These are phyloP conservation scores for Mus caroli DNA, from an alignment of 2,797 vertebrate genomes.

Conservation along the genomic window DNA sequence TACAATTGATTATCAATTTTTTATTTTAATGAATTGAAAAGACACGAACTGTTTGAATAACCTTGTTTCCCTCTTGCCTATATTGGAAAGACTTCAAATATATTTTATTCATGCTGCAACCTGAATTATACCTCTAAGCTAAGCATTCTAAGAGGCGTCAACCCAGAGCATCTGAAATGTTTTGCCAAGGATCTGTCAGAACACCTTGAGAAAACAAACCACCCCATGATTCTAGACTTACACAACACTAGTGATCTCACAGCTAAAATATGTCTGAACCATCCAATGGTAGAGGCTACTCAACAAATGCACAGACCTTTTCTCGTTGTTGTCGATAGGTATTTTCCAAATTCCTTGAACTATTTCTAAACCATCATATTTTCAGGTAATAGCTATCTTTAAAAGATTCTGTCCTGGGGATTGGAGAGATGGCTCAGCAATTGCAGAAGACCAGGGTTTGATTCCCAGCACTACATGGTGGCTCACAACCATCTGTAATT, in stretches of 20 bases:
- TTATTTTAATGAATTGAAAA: slow-evolving; percentile 72
- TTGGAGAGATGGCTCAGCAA: neutral
- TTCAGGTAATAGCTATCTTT: slow-evolving; percentile 69
- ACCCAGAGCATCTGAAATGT: slow-evolving; percentile 83
- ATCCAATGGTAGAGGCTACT: slow-evolving; percentile 84
- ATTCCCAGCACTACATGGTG: neutral
- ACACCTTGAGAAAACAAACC: slow-evolving; percentile 85
- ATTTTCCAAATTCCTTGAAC: slow-evolving; percentile 81
- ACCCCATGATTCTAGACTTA: slow-evolving; percentile 84
- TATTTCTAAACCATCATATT: slow-evolving; percentile 77
- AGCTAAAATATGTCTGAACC: slow-evolving; percentile 84
- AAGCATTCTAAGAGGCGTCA: slow-evolving; percentile 85
- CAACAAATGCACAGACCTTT: slow-evolving; percentile 84
- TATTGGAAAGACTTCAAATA: slow-evolving; percentile 84
- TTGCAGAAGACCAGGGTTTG: neutral
- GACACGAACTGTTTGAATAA: slow-evolving; percentile 82
- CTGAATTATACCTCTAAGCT: slow-evolving; percentile 87
- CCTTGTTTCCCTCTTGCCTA: slow-evolving; percentile 80
- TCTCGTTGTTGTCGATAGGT: slow-evolving; percentile 84
- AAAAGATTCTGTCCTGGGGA: neutral
- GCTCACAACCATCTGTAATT: neutral
- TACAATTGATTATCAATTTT: slow-evolving; percentile 71
- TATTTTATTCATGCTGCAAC: slow-evolving; percentile 85
- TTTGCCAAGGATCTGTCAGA: slow-evolving; percentile 88
- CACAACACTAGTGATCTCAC: slow-evolving; percentile 85